Percentiles rank a stretch among this genome's conserved stretches.
Evolutionary conservation across 92 coral and sea anemone species (phyloP).

Genomic region (Umimayanthus kanabou): DNA sequence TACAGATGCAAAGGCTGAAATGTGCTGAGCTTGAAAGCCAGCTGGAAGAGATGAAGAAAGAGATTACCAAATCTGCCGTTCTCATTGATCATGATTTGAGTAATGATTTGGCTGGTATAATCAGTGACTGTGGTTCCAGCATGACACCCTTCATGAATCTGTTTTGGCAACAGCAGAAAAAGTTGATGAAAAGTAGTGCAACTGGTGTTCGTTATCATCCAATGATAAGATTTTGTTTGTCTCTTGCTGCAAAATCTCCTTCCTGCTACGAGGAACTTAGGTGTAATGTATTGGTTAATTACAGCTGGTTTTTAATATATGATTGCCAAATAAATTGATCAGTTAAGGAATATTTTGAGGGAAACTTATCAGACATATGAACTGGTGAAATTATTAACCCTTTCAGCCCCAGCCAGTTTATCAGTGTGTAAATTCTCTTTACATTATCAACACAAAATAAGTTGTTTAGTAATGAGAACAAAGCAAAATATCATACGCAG

Average conservation of each 20-base stretch:
- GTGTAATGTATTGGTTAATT: not conserved
- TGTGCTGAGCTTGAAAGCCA: conserved; percentile 62
- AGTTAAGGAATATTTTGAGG: too few relatives aligned
- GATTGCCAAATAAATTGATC: too few relatives aligned
- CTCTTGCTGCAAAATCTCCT: conserved; percentile 64
- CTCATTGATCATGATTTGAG: conserved; percentile 29
- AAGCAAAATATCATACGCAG: too few relatives aligned
- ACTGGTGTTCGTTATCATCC: conserved; percentile 58
- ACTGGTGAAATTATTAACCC: too few relatives aligned
- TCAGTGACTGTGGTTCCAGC: conserved; percentile 31
- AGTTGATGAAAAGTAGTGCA: conserved; percentile 37
- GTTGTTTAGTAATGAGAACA: too few relatives aligned
- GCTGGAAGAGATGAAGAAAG: conserved; percentile 58
- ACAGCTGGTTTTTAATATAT: not conserved
- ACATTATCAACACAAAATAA: too few relatives aligned
- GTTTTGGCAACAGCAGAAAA: conserved; percentile 67
- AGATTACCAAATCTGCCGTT: conserved; percentile 48
- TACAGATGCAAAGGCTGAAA: conserved; percentile 63
- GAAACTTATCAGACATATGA: too few relatives aligned
- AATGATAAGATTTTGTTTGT: conserved; percentile 54
- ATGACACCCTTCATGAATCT: conserved; percentile 54
- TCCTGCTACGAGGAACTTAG: conserved; percentile 63
- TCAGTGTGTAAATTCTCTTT: too few relatives aligned
- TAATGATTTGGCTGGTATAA: conserved; percentile 50
- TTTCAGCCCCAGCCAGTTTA: too few relatives aligned